Conservation (phyloP, 1,140 invertebrate genomes). For the Gonatopus flavifemur region DNA sequence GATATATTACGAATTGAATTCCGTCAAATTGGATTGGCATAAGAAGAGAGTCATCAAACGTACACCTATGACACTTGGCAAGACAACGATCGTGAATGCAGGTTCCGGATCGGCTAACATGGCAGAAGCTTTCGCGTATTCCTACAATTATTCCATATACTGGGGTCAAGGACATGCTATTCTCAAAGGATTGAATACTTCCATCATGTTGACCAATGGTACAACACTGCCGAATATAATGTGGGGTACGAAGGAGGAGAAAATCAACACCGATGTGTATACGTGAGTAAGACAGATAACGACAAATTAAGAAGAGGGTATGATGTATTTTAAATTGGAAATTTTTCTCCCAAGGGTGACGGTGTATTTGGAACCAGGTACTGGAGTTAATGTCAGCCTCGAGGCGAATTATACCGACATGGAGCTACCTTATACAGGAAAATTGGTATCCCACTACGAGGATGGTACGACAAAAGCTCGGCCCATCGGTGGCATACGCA, state of each 20-base stretch:
- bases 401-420: constrained; percentile 69
- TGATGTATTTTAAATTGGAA: too few relatives aligned
- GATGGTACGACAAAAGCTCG: constrained; percentile 60
- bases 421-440: constrained; percentile 72
- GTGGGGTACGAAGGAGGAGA: constrained; percentile 68
- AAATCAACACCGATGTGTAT: constrained; percentile 62
- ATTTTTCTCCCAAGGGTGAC: too few relatives aligned
- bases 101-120: constrained; percentile 59
- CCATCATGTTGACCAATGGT: constrained; percentile 64
- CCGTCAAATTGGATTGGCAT: constrained; percentile 64
- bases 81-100: constrained; percentile 65
- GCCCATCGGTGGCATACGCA: constrained; percentile 61
- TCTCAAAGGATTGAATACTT: constrained; percentile 72
- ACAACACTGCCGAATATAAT: constrained; percentile 62
- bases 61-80: constrained; percentile 61
- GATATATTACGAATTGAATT: constrained; percentile 69
- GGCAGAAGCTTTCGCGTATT: constrained; percentile 71
- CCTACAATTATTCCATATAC: constrained; percentile 68
- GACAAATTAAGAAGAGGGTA: too few relatives aligned
- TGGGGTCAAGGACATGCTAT: constrained; percentile 79
- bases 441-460: constrained; percentile 70
- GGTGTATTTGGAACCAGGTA: constrained; percentile 68
- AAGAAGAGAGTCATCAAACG: constrained; percentile 60
- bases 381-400: constrained; percentile 77
- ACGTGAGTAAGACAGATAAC: constrained; percentile 47